These are phyloP conservation scores for Mus spretus DNA, from an alignment of 2,797 vertebrate species.

Conservation along the genomic window DNA sequence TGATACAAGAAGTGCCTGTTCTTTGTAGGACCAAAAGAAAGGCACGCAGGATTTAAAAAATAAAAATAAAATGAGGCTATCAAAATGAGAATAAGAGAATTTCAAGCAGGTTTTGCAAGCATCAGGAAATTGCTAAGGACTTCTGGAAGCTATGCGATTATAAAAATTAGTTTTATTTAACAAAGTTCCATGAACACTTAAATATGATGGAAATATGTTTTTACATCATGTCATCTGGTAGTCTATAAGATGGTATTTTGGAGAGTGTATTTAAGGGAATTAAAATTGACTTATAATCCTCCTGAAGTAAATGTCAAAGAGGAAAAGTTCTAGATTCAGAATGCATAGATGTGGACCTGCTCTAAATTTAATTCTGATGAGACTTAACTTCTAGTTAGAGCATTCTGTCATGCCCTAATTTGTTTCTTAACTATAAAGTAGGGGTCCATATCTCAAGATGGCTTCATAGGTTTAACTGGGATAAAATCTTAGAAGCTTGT, in stretches of 20 bases:
- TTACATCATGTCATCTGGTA: conserved; percentile 33
- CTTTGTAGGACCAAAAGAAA: neutral
- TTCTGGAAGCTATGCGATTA: conserved; percentile 5
- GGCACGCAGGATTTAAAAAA: neutral
- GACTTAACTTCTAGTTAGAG: conserved; percentile 19
- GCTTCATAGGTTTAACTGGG: neutral
- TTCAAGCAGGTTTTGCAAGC: conserved; percentile 6
- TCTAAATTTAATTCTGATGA: conserved; percentile 37
- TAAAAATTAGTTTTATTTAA: conserved; percentile 35
- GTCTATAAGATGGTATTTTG: conserved; percentile 10
- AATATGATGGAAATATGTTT: conserved; percentile 47
- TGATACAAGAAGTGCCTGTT: neutral
- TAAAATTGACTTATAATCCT: conserved; percentile 6
- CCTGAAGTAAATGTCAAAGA: conserved; percentile 8
- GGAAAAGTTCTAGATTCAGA: conserved; percentile 20
- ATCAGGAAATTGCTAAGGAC: neutral
- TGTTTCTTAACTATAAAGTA: conserved; percentile 36
- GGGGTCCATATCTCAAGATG: neutral
- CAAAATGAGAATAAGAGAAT: conserved; percentile 16
- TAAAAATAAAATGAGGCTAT: neutral
- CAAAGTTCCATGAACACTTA: conserved; percentile 43
- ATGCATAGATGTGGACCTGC: neutral
- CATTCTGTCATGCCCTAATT: neutral
- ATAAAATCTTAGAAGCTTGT: neutral
- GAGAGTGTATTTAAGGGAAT: neutral